These are phyloP conservation scores for Nothocercus nigrocapillus DNA, from an alignment of 2,113 vertebrate genomes.

Conservation along the genomic window DNA sequence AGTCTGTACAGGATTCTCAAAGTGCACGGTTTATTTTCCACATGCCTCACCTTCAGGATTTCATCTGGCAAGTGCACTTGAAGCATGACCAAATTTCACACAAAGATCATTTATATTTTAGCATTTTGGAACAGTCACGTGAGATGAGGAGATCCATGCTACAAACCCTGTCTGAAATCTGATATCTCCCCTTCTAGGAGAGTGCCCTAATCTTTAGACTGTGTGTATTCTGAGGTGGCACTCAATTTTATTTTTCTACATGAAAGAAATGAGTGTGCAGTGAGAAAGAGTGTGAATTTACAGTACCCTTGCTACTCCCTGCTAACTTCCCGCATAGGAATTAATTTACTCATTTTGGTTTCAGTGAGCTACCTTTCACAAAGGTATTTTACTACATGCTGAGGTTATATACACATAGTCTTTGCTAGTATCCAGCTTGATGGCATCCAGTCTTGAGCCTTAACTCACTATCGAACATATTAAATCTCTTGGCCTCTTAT, in stretches of 20 bases:
- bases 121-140: not conserved
- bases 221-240: not conserved
- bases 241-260: not conserved
- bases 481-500: not conserved
- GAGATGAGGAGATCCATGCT: not conserved
- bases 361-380: not conserved
- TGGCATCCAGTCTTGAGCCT: not conserved
- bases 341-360: not conserved
- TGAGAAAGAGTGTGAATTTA: not conserved
- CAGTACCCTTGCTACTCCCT: not conserved
- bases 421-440: not conserved
- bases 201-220: not conserved
- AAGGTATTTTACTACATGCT: not conserved
- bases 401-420: not conserved
- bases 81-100: not conserved
- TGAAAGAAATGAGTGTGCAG: not conserved
- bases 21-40: not conserved
- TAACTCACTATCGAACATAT: not conserved
- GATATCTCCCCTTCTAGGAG: not conserved
- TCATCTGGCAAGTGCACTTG: not conserved
- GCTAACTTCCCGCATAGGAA: not conserved
- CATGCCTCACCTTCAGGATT: not conserved
- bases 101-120: not conserved
- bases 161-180: not conserved
- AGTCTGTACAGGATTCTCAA: rapidly evolving